Evolutionary conservation across 64 coral and sea anemone species (phyloP).

Genomic region (Pocillopora verrucosa): DNA sequence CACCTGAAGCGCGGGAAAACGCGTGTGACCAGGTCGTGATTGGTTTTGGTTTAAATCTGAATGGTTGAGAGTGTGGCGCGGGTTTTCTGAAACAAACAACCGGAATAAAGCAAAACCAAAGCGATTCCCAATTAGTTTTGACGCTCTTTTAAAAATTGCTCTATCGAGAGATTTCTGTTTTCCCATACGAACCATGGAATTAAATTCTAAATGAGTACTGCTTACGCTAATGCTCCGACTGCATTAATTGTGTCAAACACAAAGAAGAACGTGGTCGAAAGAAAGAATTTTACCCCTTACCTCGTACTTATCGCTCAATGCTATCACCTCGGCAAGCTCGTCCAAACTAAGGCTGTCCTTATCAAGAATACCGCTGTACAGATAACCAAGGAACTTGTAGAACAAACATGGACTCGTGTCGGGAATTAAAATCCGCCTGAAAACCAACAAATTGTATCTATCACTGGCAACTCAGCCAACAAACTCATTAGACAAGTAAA

Average conservation of each 20-base stretch:
- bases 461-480: background rate
- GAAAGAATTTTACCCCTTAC: constrained; percentile 1
- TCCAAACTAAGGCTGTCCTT: constrained; percentile 54
- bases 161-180: too few species aligned
- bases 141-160: too few species aligned
- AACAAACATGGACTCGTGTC: constrained; percentile 76
- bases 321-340: constrained; percentile 69
- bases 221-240: too few species aligned
- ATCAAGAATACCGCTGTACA: constrained; percentile 77
- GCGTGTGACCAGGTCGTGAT: background rate
- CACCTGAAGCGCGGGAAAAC: background rate
- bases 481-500: background rate
- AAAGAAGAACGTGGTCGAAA: background rate
- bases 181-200: too few species aligned
- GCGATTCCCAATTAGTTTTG: too few species aligned
- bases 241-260: too few species aligned
- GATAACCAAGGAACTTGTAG: constrained; percentile 63
- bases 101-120: too few species aligned
- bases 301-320: constrained; percentile 89
- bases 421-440: constrained; percentile 75
- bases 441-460: background rate
- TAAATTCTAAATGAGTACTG: too few species aligned
- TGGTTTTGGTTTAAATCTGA: background rate
- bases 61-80: too few species aligned
- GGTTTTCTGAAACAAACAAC: too few species aligned